Evolutionary conservation across 2,797 vertebrate species (phyloP).

Genomic region (Halcyon smyrnensis): DNA sequence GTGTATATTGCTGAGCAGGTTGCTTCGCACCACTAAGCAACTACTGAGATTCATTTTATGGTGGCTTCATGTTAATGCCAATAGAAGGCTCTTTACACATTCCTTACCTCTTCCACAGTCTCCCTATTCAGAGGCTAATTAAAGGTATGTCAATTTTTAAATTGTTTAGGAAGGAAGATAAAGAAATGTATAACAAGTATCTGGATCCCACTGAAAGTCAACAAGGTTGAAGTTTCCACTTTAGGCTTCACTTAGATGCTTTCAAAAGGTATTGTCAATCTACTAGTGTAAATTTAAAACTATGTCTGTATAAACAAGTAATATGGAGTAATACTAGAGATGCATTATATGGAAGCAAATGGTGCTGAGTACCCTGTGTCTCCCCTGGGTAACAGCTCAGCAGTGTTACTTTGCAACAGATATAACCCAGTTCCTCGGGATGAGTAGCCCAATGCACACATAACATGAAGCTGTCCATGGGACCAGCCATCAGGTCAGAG

Average conservation of each 20-base stretch:
- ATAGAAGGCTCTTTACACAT: background rate
- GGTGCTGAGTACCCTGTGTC: background rate
- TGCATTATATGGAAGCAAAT: background rate
- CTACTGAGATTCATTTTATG: background rate
- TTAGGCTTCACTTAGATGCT: background rate
- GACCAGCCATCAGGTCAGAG: background rate
- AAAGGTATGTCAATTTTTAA: background rate
- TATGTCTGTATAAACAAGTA: background rate
- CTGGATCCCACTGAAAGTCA: background rate
- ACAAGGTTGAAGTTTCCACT: background rate
- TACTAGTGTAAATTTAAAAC: background rate
- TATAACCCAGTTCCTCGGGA: fast-evolving
- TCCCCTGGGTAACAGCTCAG: background rate
- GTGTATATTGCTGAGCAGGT: background rate
- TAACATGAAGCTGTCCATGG: fast-evolving
- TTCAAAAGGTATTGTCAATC: background rate
- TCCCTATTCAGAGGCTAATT: background rate
- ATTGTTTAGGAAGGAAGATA: background rate
- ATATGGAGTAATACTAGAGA: background rate
- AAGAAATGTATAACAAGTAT: background rate
- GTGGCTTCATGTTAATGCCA: background rate
- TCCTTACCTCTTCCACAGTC: background rate
- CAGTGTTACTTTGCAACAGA: background rate
- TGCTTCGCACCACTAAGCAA: background rate
- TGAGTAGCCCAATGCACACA: background rate